Base-by-base conservation (phyloP, 2,113 vertebrate genomes). In the Brachypteracias leptosomus region DNA sequence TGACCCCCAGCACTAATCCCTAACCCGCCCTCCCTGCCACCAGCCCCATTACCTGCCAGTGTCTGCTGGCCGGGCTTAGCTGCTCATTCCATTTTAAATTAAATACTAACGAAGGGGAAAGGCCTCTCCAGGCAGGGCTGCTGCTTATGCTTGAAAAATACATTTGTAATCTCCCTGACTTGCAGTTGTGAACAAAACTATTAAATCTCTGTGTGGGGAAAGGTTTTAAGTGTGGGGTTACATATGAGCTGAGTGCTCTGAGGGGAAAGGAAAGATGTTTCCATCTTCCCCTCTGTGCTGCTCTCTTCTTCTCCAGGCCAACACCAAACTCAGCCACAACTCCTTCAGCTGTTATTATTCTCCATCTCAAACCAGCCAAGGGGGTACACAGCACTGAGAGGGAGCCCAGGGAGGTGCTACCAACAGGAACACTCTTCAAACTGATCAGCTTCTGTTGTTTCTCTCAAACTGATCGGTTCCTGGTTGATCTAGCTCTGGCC, bases 21-120 rank as follows among this genome's bases (percentile, higher is more conserved):
- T 7, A 25, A 33, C 0, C 35, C 0, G 4, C 25, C 57, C 9
- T 51, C 16, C 33, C 58, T 7, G 2, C 54, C 14, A 18, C 3
- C 9, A 42, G 87, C 38, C 44, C 40, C 21, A 42, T 66, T 26
- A 66, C 81, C 85, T 46, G 63, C 33, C n/a, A 26, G 5, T 2
- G 24, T 22, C 36, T 16, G n/a, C 67, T 3, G 54, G 11, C 33
- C 2, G 1, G 58, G 10, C 3, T 82, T 8, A 77, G 26, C 46
- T 10, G 57, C 63, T 72, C 62, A 7, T 26, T 44, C 36, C 29
- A n/a, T 66, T 24, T 9, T 9, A 22, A 31, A 72, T 47, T 31
- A 58, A 74, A 38, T 0, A 6, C 29, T 42, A 21, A 24, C n/a
- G 26, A 36, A 17, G 4, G 25, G 28, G 11, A 11, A 59, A 20